Percentiles rank a stretch among this genome's conserved stretches.
Conservation (phyloP, 2,797 vertebrate genomes). For the Salmo trutta region DNA sequence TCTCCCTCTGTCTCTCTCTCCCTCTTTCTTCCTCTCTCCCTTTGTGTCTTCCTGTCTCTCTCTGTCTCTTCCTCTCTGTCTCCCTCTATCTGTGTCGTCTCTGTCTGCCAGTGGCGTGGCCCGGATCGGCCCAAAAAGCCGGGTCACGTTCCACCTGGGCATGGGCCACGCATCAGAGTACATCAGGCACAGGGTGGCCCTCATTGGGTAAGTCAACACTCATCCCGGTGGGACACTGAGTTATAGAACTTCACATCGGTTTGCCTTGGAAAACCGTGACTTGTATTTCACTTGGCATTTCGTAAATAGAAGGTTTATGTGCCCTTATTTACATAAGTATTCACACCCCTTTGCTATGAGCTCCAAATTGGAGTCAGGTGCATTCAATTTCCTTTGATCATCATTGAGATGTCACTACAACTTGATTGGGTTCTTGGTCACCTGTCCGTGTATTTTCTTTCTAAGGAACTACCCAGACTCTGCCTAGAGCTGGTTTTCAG, state of each 20-base stretch:
- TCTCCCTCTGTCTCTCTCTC: constrained; percentile 32
- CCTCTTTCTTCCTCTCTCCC: constrained; percentile 1
- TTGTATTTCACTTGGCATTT: neutral
- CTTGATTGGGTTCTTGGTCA: no score
- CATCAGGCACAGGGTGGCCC: constrained; percentile 86
- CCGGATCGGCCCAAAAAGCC: constrained; percentile 81
- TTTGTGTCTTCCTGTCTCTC: constrained; percentile 15
- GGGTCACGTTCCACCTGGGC: constrained; percentile 90
- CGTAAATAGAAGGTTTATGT: neutral
- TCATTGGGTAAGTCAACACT: constrained; percentile 85
- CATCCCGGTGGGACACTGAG: neutral
- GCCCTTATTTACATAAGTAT: neutral
- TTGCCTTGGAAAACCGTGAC: neutral
- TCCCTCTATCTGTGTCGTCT: constrained; percentile 23
- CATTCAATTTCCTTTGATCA: no score
- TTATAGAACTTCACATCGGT: neutral
- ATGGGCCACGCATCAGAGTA: constrained; percentile 93
- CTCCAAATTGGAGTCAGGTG: no score
- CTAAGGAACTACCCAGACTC: no score
- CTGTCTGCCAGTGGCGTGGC: constrained; percentile 86
- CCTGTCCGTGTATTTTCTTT: no score
- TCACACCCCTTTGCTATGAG: no score
- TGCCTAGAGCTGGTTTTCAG: no score
- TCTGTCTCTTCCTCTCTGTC: neutral
- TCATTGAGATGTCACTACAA: no score